Evolutionary conservation across 1,140 invertebrate species (phyloP).

Genomic region (Pseudomyrmex concolor): DNA sequence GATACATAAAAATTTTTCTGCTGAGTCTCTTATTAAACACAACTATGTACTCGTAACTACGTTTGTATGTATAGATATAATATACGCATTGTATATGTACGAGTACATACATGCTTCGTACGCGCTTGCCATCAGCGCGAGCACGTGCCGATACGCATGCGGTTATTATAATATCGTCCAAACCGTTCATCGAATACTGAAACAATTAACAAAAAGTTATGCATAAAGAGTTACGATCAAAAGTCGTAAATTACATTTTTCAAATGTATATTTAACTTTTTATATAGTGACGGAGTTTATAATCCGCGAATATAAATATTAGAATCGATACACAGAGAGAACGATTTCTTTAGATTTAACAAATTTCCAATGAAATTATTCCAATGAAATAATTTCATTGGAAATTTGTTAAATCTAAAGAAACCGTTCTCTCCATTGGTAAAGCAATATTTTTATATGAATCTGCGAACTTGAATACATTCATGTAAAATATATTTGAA

Average conservation of each 20-base stretch:
- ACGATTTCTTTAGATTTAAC: no score
- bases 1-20: constrained; percentile 30
- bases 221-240: background rate
- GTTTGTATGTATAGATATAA: background rate
- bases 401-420: no score
- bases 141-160: constrained; percentile 5
- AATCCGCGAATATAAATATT: no score
- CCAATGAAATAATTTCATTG: no score
- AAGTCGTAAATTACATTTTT: background rate
- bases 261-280: background rate
- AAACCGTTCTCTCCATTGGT: no score
- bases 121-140: constrained; percentile 29
- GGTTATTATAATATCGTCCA: constrained; percentile 24
- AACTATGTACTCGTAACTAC: background rate
- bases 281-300: no score
- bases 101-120: constrained; percentile 10
- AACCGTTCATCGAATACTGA: background rate
- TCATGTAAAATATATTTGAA: background rate
- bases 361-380: no score
- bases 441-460: no score
- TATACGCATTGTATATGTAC: background rate
- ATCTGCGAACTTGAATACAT: no score
- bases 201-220: background rate
- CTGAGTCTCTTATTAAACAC: background rate
- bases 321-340: no score